These are phyloP conservation scores for Melanotaenia maccullochi DNA, from an alignment of 2,797 vertebrate species.

Conservation along the genomic window DNA sequence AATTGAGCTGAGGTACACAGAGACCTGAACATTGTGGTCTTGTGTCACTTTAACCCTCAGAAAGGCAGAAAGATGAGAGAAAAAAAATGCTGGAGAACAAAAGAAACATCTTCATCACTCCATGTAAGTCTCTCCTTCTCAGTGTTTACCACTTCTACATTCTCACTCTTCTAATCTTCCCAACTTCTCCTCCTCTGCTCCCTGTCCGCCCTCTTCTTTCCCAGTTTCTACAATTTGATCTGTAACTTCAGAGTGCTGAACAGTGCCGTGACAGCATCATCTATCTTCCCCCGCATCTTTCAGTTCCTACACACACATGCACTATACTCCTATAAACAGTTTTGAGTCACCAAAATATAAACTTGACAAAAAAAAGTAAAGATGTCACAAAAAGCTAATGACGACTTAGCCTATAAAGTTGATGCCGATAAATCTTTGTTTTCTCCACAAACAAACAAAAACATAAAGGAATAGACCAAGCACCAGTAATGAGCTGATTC, in stretches of 20 bases:
- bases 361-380: conserved; percentile 26
- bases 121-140: conserved; percentile 31
- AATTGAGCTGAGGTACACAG: conserved; percentile 65
- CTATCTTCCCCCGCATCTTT: conserved; percentile 54
- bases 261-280: conserved; percentile 61
- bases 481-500: background rate
- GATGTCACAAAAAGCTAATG: conserved; percentile 5
- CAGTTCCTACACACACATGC: conserved; percentile 28
- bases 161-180: conserved; percentile 40
- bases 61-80: conserved; percentile 42
- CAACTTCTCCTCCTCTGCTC: conserved; percentile 35
- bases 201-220: conserved; percentile 22
- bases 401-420: background rate
- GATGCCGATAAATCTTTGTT: background rate
- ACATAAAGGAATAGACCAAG: background rate
- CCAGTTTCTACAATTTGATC: conserved; percentile 52
- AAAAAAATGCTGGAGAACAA: conserved; percentile 49
- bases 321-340: conserved; percentile 33
- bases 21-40: conserved; percentile 59
- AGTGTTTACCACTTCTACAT: conserved; percentile 36
- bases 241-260: conserved; percentile 50
- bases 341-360: conserved; percentile 42
- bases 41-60: conserved; percentile 64
- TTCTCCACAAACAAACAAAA: background rate
- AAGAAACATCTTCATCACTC: conserved; percentile 55